phyloP scores from a whole-genome alignment of 2,888 invertebrate species.

The Diarsia brunnea region DNA sequence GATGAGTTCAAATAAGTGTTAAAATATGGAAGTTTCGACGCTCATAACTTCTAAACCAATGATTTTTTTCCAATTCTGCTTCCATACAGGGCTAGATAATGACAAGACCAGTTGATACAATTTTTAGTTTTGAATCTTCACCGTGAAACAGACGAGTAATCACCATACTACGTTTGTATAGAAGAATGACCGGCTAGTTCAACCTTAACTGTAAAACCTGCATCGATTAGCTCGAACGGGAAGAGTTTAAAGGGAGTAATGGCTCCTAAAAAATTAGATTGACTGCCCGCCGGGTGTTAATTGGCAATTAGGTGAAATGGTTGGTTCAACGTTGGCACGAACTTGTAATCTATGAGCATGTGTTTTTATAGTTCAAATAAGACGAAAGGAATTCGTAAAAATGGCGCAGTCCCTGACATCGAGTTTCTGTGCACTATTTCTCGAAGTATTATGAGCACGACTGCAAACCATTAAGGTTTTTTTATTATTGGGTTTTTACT shows the following conservation, averaged over 20 bases:
- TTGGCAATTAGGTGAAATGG: slow-evolving; percentile 76
- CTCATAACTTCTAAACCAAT: no score
- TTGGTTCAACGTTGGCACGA: slow-evolving; percentile 42
- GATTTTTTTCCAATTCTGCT: no score
- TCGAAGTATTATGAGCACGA: neutral
- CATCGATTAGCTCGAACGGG: slow-evolving; percentile 62
- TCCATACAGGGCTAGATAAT: no score
- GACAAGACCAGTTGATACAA: no score
- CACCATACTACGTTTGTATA: no score
- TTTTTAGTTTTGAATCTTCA: no score
- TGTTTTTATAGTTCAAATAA: slow-evolving; percentile 25
- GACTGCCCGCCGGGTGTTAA: slow-evolving; percentile 72
- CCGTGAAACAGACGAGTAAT: no score
- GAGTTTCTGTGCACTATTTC: neutral
- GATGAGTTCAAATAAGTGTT: no score
- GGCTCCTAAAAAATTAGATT: slow-evolving; percentile 73
- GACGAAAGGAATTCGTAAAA: slow-evolving; percentile 10
- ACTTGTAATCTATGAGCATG: slow-evolving; percentile 46
- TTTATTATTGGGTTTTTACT: neutral
- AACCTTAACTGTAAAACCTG: slow-evolving; percentile 63
- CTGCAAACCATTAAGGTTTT: neutral
- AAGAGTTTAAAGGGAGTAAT: slow-evolving; percentile 64
- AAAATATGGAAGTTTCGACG: no score
- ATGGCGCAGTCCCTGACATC: neutral
- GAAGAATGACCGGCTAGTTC: no score